Base-by-base conservation (phyloP, 2,797 vertebrate genomes). In the Pteropus rufus region DNA sequence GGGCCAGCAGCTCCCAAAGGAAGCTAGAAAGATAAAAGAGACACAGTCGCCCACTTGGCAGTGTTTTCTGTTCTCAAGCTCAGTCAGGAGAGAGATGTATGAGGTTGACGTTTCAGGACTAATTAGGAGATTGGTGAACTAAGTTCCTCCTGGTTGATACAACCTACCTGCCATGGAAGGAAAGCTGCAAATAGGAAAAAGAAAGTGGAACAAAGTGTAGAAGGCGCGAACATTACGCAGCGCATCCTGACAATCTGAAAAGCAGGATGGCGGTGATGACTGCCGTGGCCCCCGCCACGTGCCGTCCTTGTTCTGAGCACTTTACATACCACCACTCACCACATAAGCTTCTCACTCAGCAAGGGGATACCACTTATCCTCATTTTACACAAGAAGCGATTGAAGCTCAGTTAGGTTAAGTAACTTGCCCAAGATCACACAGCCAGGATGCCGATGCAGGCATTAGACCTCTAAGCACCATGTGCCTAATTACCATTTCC, bases 271-370 rank as follows among this genome's bases (percentile, higher is more conserved):
- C 10, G 3, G 52, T 36, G 24, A 58, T 18, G 1, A 7, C 41
- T 36, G 12, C 11, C 39, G 5, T 52, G 39, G 36, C n/a, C 7
- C 3, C 11, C 56, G 4, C 19, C 6, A 24, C 0, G 2, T 3
- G 3, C 7, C 0, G 15, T 10, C 26, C 5, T 31, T 36, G 36
- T 79, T 56, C 29, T 60, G 49, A 70, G 34, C 0, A 0, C 52
- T 52, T 39, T 10, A 65, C 3, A 18, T 2, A 15, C 4, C 4
- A 60, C 7, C 12, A 23, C 34, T 67, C 1, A 34, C 44, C 39
- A 44, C 19, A 18, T 31, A 21, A 34, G 1, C 21, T 70, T 87
- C 52, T 87, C 69, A 56, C 52, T 87, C 73, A 67, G 23, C 29
- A 49, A 79, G 23, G 15, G 31, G 21, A 21, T 29, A 29, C 12